These are phyloP conservation scores for Pseudotriccus pelzelni DNA, from an alignment of 2,797 vertebrate genomes.

Conservation along the genomic window DNA sequence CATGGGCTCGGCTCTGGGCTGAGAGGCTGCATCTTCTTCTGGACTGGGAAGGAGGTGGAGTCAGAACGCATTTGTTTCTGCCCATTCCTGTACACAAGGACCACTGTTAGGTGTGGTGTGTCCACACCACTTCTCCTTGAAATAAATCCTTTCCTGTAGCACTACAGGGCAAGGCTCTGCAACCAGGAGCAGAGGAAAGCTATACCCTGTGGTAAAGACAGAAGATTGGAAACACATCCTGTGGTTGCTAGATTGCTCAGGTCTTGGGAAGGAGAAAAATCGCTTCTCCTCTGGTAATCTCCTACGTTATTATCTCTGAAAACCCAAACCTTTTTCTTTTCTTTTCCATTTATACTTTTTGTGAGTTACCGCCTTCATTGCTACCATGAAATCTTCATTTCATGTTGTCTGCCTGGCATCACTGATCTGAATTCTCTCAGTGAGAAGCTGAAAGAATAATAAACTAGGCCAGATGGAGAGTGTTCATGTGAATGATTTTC, in stretches of 20 bases:
- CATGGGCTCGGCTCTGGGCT: not conserved
- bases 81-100: not conserved
- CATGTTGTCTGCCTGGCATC: not conserved
- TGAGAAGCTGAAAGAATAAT: conserved; percentile 16
- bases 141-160: not conserved
- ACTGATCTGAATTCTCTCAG: not conserved
- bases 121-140: not conserved
- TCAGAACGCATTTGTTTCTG: not conserved
- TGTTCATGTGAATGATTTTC: not conserved
- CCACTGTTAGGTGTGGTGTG: not conserved
- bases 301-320: not conserved
- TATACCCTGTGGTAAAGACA: not conserved
- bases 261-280: not conserved
- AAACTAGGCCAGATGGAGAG: not conserved
- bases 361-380: not conserved
- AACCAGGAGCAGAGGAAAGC: not conserved
- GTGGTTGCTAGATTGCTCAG: not conserved
- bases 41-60: not conserved
- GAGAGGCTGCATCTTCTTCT: not conserved
- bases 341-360: not conserved
- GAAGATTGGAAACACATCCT: not conserved
- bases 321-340: not conserved
- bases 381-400: not conserved
- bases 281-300: not conserved
- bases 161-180: not conserved